Base-by-base conservation (phyloP, 2,113 vertebrate genomes). In the Chionodraco myersi region DNA sequence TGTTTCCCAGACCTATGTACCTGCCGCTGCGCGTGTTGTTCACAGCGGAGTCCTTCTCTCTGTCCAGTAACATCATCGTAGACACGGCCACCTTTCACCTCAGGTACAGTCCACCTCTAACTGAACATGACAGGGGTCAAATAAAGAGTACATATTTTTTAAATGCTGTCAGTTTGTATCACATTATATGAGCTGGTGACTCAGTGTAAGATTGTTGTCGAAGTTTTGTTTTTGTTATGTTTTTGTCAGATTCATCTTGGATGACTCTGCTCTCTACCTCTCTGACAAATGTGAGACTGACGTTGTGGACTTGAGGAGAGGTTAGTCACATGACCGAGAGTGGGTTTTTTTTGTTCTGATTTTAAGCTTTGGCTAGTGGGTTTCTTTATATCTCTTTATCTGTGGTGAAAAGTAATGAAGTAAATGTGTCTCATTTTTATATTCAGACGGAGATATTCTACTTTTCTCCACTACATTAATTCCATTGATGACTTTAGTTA, bases 31-130 rank as follows among this genome's bases (percentile, higher is more conserved):
- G 96, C 6, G 87, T 96, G 74, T 86, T 97, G 53, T 90, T 97
- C 83, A 97, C 96, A 0, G 96, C 96, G 0, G 97, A 98, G 90
- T 97, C 96, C 74, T 98, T 98, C 90, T 97, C 96, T 36, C 91
- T 98, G 47, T 98, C 97, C 82, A 98, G 96, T 75, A 98, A 98
- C 72, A 97, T 98, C 77, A 96, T 97, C 48, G 96, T 97, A 73
- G 97, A 98, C 88, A 98, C 97, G 0, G 95, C 97, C 1, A 96
- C 97, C 63, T 98, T 97, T 86, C 95, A 97, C 88, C 97, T 98
- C 91, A 96, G 97, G 97, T 98, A 94, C 49, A 41, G 10, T 12
- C 53, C n/a, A 41, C 56, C 21, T n/a, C 18, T n/a, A 21, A 7
- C 30, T 51, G 5, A 2, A 30, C 41, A 0, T 9, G 7, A 52